phyloP scores from a whole-genome alignment of 2,797 vertebrate species.

The Enteromius argenteus region DNA sequence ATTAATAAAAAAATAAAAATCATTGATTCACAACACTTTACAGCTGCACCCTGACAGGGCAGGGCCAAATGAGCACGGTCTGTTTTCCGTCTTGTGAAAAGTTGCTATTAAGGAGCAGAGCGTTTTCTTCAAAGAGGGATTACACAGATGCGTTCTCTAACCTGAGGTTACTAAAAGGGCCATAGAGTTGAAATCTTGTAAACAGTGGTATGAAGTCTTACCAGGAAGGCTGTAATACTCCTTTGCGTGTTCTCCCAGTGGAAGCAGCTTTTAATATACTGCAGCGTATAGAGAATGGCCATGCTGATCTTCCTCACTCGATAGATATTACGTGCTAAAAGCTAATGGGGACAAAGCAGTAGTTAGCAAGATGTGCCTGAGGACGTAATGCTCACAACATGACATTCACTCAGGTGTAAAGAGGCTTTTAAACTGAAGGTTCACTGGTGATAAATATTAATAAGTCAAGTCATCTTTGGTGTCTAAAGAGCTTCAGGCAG shows the following conservation, averaged over 20 bases:
- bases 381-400: conserved; percentile 73
- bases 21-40: conserved; percentile 35
- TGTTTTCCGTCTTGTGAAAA: conserved; percentile 36
- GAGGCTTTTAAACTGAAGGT: conserved; percentile 60
- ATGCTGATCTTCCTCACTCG: conserved; percentile 94
- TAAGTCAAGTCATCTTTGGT: conserved; percentile 61
- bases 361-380: conserved; percentile 71
- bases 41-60: conserved; percentile 25
- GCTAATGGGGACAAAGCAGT: conserved; percentile 81
- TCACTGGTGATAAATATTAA: conserved; percentile 57
- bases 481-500: conserved; percentile 66
- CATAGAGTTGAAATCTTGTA: conserved; percentile 40
- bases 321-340: conserved; percentile 93
- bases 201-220: conserved; percentile 67
- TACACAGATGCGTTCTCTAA: conserved; percentile 32
- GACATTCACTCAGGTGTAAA: conserved; percentile 70
- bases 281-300: conserved; percentile 91
- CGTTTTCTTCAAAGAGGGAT: conserved; percentile 37
- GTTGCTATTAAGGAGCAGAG: conserved; percentile 32
- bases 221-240: conserved; percentile 92
- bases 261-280: conserved; percentile 97
- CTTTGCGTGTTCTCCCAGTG: conserved; percentile 92
- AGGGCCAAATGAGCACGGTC: conserved; percentile 2
- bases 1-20: neutral
- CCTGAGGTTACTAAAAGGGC: conserved; percentile 52